phyloP scores from a whole-genome alignment of 2,113 vertebrate genomes.

The Rhadina sibilatrix region DNA sequence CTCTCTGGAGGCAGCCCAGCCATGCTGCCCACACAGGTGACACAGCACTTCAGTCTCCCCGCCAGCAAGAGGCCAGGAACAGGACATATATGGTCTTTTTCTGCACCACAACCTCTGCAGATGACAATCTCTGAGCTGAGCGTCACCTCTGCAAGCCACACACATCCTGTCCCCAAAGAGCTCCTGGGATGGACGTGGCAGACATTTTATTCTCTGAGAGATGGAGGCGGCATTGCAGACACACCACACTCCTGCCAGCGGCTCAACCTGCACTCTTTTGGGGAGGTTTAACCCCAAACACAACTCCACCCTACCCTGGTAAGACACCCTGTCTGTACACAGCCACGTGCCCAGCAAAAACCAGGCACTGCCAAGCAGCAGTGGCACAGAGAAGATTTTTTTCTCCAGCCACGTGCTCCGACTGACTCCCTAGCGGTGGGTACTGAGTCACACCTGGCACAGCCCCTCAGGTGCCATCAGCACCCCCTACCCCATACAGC shows the following conservation, averaged over 20 bases:
- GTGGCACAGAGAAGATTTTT: not conserved
- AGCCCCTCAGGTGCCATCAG: not conserved
- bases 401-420: not conserved
- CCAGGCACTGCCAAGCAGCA: not conserved
- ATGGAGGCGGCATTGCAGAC: not conserved
- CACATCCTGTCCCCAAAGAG: not conserved
- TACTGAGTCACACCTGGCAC: not conserved
- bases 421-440: not conserved
- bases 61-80: not conserved
- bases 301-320: not conserved
- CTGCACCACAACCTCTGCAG: not conserved
- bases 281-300: not conserved
- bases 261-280: not conserved
- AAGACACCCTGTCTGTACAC: not conserved
- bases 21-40: not conserved
- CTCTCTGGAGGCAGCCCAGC: not conserved
- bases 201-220: not conserved
- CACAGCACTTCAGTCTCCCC: not conserved
- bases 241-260: not conserved
- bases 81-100: not conserved
- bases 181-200: not conserved
- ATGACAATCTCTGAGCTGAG: not conserved
- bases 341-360: not conserved
- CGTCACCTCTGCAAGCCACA: not conserved
- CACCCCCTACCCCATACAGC: rapidly evolving